Base-by-base conservation (phyloP, 2,113 vertebrate genomes). In the Poeciliopsis prolifica region DNA sequence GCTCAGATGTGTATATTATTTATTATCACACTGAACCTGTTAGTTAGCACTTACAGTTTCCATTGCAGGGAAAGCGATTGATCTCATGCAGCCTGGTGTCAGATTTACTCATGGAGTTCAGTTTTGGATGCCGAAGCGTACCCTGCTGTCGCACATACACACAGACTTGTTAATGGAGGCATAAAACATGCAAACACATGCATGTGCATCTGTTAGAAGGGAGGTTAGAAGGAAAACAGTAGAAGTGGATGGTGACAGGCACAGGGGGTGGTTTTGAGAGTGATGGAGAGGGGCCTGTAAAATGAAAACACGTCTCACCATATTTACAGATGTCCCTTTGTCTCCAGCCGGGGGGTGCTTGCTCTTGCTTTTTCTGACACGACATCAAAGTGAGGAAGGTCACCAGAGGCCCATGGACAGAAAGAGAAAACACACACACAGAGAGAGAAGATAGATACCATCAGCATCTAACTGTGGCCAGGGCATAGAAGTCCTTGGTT, bases 41-140 rank as follows among this genome's bases (percentile, higher is more conserved):
- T 80, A 77, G 64, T 54, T 61, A 66, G 68, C 78, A 91, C 93
- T 94, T 89, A 95, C 94, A 92, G 72, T 94, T 94, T 77, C 93
- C 91, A 64, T 94, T 94, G 89, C 92, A 94, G 79, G 93, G 85
- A 78, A 93, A 88, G 74, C 92, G 92, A 84, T 93, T 93, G 89
- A 95, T 91, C 87, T 95, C 94, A 28, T 95, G 92, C 75, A 95
- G 89, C 77, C 93, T 88, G 80, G 94, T 95, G 91, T 95, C 94
- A 51, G 94, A 95, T 88, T 95, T 95, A 86, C 94, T 95, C 93
- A 95, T 93, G 80, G 94, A 93, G 83, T 92, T 94, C 66, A 95
- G 88, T 79, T 95, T 95, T 1, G 93, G 93, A 74, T 94, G 90
- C n/a, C 92, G 90, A 62, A 94, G 92, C 24, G 91, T 87, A 37